Percentiles rank a stretch among this genome's conserved stretches.
Conservation (phyloP, 2,113 vertebrate species). For the Pan paniscus region DNA sequence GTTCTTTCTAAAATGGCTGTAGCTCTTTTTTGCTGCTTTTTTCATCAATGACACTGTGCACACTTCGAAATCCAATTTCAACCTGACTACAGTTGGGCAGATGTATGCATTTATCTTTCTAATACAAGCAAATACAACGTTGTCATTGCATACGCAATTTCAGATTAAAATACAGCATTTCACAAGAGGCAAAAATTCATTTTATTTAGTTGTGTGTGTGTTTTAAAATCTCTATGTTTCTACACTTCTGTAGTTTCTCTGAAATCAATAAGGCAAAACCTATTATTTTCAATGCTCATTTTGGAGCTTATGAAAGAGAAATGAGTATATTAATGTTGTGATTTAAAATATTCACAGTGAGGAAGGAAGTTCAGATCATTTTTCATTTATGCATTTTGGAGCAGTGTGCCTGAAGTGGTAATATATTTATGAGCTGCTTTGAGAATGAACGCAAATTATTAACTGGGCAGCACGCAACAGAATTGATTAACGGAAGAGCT, state of each 20-base stretch:
- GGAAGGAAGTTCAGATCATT: not conserved
- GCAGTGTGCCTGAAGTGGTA: not conserved
- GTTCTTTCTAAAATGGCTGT: accelerated
- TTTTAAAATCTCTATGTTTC: not conserved
- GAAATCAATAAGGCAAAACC: conserved; percentile 56
- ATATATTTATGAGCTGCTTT: conserved; percentile 54
- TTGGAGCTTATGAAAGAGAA: conserved; percentile 45
- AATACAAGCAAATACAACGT: not conserved
- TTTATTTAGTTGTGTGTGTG: not conserved
- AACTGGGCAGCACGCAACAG: conserved; percentile 27
- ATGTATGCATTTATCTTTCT: not conserved
- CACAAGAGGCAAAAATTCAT: not conserved
- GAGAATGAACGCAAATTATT: conserved; percentile 34
- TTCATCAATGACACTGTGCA: not conserved
- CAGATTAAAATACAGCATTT: not conserved
- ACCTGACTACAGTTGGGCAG: not conserved
- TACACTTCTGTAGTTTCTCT: conserved; percentile 8
- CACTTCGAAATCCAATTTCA: not conserved
- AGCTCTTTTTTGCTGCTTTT: not conserved
- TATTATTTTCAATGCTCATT: not conserved
- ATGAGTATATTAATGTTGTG: conserved; percentile 28
- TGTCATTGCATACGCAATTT: not conserved
- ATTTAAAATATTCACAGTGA: conserved; percentile 54
- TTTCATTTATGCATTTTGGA: conserved; percentile 44
- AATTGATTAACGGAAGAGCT: conserved; percentile 39